Evolutionary conservation across 2,888 invertebrate genomes (phyloP).

Genomic region (Pyrgus malvae): DNA sequence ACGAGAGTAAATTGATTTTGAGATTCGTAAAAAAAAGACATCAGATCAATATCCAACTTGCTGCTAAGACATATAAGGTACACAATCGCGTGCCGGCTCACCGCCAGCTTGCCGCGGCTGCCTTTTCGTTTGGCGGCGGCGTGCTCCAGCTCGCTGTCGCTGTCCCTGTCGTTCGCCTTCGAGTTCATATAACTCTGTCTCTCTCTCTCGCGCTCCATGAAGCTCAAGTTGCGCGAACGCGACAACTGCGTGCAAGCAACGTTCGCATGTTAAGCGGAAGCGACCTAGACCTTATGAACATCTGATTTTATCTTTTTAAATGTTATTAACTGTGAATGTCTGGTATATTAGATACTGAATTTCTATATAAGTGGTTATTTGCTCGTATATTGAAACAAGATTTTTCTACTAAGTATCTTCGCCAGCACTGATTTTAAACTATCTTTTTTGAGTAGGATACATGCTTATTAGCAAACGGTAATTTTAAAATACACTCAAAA

Average conservation of each 20-base stretch:
- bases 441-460: too few species aligned
- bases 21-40: background rate
- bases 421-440: too few species aligned
- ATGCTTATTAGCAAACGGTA: too few species aligned
- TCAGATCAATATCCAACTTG: conserved; percentile 2
- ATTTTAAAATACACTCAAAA: too few species aligned
- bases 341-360: too few species aligned
- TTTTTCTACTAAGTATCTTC: too few species aligned
- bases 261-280: conserved; percentile 33
- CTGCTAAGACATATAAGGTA: conserved; percentile 33
- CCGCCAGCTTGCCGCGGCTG: conserved; percentile 87
- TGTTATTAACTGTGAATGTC: too few species aligned
- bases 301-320: background rate
- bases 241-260: conserved; percentile 76
- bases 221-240: conserved; percentile 74
- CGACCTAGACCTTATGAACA: conserved; percentile 8
- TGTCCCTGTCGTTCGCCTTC: conserved; percentile 84
- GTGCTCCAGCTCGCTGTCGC: conserved; percentile 93
- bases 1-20: too few species aligned
- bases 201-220: conserved; percentile 76
- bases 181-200: conserved; percentile 78
- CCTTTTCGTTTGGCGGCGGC: conserved; percentile 75
- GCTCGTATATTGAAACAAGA: too few species aligned
- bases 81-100: conserved; percentile 79
- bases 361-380: too few species aligned